Evolutionary conservation across 2,888 invertebrate genomes (phyloP).

Genomic region (Pelosia muscerda): DNA sequence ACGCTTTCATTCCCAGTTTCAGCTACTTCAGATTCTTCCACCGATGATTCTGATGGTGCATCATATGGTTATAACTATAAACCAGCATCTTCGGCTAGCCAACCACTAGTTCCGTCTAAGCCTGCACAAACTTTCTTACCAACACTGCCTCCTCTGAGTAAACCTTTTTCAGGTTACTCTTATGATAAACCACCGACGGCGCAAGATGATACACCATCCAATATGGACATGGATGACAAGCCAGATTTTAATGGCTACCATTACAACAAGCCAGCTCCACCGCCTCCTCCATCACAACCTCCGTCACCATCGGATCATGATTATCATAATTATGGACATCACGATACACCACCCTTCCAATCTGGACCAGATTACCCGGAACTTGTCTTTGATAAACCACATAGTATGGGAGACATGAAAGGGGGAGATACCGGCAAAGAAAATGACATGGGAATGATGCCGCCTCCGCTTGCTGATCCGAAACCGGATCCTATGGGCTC

Average conservation of each 20-base stretch:
- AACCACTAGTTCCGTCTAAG: constrained; percentile 57
- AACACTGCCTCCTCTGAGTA: constrained; percentile 60
- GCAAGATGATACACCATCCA: constrained; percentile 57
- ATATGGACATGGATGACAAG: constrained; percentile 54
- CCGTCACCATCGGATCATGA: not conserved
- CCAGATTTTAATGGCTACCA: constrained; percentile 73
- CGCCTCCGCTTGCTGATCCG: constrained; percentile 64
- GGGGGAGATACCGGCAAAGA: constrained; percentile 58
- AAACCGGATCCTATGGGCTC: constrained; percentile 55
- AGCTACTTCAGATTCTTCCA: constrained; percentile 55
- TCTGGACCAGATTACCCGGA: constrained; percentile 73
- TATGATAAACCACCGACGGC: constrained; percentile 72
- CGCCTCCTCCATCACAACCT: constrained; percentile 50
- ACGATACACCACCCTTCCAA: constrained; percentile 53
- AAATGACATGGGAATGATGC: constrained; percentile 73
- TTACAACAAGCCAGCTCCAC: constrained; percentile 66
- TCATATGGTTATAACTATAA: constrained; percentile 69
- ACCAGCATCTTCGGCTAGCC: constrained; percentile 59
- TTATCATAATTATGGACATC: constrained; percentile 60
- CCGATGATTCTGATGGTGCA: constrained; percentile 51
- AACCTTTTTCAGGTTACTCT: constrained; percentile 72
- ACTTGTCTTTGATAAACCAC: constrained; percentile 70
- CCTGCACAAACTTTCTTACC: constrained; percentile 43
- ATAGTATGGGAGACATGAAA: constrained; percentile 57
- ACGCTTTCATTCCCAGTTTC: constrained; percentile 57